Base-by-base conservation (phyloP, 1,140 invertebrate species). In the Schmidtea mediterranea region DNA sequence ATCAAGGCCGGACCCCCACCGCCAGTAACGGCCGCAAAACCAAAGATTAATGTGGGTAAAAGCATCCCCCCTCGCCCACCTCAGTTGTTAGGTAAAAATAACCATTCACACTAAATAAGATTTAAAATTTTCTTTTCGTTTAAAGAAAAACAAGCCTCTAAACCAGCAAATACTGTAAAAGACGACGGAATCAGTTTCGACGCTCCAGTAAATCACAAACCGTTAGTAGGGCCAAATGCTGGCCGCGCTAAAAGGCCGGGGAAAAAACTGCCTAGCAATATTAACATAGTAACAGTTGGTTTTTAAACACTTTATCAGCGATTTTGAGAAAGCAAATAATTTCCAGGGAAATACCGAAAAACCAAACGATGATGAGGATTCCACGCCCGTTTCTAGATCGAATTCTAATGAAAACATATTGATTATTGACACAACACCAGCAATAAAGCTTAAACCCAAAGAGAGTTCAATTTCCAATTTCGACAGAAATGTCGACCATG, bases 251-350 rank as follows among this genome's bases (percentile, higher is more conserved):
- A 54, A 43, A 46, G 41, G 26, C 16, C 48, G 2, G 54, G 54
- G 26, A 55, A 55, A 53, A 51, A 54, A 6, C 54, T 54, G 15
- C 54, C 54, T 2, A 55, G 54, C 3, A 32, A 32, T 10, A 32
- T 32, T 10, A 32, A 10, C 10, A 32, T 6, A 3, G 10, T 6
- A 32, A 32, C 26, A 6, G 26, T 32, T 6, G 10, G 10, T 32
- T 32, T 32, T 32, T 32, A 3, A 10, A 32, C 10, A 6, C 3
- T 6, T 32, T 32, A 6, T 32, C 26, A 10, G 10, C 3, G 3
- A 6, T 32, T 32, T 32, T 32, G 26, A 6, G 26, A 32, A n/a
- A n/a, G n/a, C 26, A 3, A 6, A 6, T 3, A 32, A 32, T 3
- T 32, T 32, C 10, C 26, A 32, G 26, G 26, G 5, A 6, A 3